A percentile compares a stretch with the other conserved stretches of the same genome.
Conservation (phyloP, 2,113 vertebrate species). For the Pao palembangensis region DNA sequence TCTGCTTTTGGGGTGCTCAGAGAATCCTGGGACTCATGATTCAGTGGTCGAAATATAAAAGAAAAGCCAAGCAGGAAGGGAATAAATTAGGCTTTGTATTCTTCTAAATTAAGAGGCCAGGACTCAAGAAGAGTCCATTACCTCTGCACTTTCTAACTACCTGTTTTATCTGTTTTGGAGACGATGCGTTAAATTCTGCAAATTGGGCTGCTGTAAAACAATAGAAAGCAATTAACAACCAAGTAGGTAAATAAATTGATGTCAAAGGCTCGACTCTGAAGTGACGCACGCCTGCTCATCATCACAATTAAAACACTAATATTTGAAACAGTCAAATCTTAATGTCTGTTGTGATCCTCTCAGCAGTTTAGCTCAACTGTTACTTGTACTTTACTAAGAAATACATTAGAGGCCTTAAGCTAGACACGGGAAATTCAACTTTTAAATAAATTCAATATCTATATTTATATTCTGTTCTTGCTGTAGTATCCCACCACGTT, state of each 20-base stretch:
- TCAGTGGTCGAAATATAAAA: conserved; percentile 2
- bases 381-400: no score
- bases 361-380: no score
- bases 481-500: not conserved
- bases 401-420: no score
- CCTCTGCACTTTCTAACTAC: not conserved
- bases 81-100: conserved; percentile 3
- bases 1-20: conserved; percentile 1
- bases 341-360: no score
- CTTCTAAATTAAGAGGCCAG: not conserved
- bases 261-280: no score
- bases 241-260: no score
- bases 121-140: not conserved
- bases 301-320: no score
- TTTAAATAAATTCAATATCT: not conserved
- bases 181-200: not conserved
- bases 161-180: not conserved
- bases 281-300: no score
- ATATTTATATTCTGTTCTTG: not conserved
- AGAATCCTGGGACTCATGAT: conserved; percentile 8
- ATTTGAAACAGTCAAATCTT: no score
- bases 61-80: not conserved
- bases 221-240: no score
- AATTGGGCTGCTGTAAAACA: no score
- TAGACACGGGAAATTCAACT: no score